Base-by-base conservation (phyloP, 1,140 invertebrate species). In the Archivesica marissinica region DNA sequence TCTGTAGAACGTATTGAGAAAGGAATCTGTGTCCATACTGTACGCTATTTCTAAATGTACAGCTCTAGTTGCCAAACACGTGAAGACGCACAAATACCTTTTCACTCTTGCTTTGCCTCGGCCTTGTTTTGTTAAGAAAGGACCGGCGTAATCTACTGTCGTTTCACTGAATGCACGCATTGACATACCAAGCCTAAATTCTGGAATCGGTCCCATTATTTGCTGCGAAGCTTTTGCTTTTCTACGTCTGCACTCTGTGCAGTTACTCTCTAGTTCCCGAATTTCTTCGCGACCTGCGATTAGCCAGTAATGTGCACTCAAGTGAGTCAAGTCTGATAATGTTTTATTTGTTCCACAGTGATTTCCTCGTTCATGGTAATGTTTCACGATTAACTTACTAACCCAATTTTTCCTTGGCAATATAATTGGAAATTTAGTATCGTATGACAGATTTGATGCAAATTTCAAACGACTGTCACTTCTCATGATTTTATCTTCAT, bases 301-400 rank as follows among this genome's bases (percentile, higher is more conserved):
- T 13, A 72, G 3, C 68, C 68, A 72, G 23, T 28, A 72, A n/a
- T 72, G 39, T 28, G 68, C 20, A 0, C 82, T 91, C 0, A 90
- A 86, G 85, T 95, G 94, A 6, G 68, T 44, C 30, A 72, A 41
- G 39, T 41, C 68, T 23, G 68, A 15, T 41, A 41, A 47, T 72
- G 68, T 72, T 28, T 9, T 6, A 72, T 72, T 72, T 28, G 68
- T 72, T 13, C 68, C 68, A 72, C 68, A 7, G 33, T 72, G 68
- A 9, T 47, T 47, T 3, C 15, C 41, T 20, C 30, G 20, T n/a
- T 72, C 41, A 72, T 72, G 68, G 25, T 7, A 72, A 33, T 72
- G 35, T 23, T 72, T 72, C 41, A 72, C 68, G 25, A 72, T 72
- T 9, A 72, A 44, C 20, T 41, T 41, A 11, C 38, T 72, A 9